Base-by-base conservation (phyloP, 2,888 invertebrate species). In the Taphrorychus bicolor region DNA sequence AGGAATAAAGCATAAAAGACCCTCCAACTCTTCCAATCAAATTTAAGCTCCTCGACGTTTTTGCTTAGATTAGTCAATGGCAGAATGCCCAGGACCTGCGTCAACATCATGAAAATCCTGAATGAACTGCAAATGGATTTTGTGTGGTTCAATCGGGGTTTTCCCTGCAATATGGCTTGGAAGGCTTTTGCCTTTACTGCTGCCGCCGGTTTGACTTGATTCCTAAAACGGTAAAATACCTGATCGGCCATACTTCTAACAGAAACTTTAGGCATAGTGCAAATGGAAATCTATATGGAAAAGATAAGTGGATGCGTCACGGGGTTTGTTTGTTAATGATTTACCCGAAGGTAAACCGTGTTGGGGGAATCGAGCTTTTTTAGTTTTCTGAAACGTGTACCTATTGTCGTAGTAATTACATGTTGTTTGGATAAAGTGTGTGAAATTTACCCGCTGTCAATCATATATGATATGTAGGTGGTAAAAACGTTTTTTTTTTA, bases 1-100 rank as follows among this genome's bases (percentile, higher is more conserved):
- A 67, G 22, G 22, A 52, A 7, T 11, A 71, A 11, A 2, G 71
- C 45, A 48, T 72, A 75, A 4, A 72, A 5, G 18, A 62, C 66
- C 45, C 59, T 71, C 23, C 70, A 71, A 42, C 70, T 72, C 5
- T 21, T 41, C 74, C 73, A 74, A 17, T 69, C 70, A 32, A 75
- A 74, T 7, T 54, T 49, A 23, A 74, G 24, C 5, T 73, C 70
- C 9, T 56, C 69, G 18, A 70, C 54, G 48, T 66, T 61, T 45
- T 59, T 69, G 7, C 18, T 67, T 7, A 64, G 40, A 17, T 59
- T 70, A 52, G 70, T 65, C 71, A 40, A 63, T 67, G 62, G 75
- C 61, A 57, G 54, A 64, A 52, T 51, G 56, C 54, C 74, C 67
- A 48, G 18, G 14, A 66, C 11, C 22, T 69, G 71, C 7, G 68